These are phyloP conservation scores for Synanthedon myopaeformis DNA, from an alignment of 2,888 invertebrate genomes.

Conservation along the genomic window DNA sequence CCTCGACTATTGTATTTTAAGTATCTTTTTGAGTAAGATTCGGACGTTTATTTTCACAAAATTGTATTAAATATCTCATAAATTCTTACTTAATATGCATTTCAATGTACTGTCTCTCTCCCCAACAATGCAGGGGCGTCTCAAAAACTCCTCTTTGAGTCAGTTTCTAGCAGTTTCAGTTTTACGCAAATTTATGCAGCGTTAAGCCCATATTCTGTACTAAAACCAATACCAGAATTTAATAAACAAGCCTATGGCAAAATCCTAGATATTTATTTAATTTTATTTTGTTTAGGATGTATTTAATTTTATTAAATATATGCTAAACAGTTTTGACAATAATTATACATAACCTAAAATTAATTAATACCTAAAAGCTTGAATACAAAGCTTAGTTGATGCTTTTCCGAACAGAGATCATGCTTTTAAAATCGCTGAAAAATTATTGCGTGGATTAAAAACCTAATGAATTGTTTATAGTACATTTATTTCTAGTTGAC, in stretches of 20 bases:
- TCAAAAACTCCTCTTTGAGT: conserved; percentile 19
- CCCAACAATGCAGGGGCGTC: conserved; percentile 16
- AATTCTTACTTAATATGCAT: conserved; percentile 27
- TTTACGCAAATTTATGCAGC: conserved; percentile 14
- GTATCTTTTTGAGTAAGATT: neutral
- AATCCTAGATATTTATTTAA: too few relatives aligned
- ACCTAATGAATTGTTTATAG: too few relatives aligned
- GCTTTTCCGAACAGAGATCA: neutral
- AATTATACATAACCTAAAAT: too few relatives aligned
- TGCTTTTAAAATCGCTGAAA: conserved; percentile 3
- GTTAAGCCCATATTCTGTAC: neutral
- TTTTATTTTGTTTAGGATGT: too few relatives aligned
- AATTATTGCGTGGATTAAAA: too few relatives aligned
- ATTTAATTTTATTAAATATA: too few relatives aligned
- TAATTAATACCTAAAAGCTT: too few relatives aligned
- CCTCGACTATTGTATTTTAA: neutral
- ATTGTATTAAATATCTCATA: conserved; percentile 16
- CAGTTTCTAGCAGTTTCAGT: conserved; percentile 19
- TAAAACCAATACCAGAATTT: too few relatives aligned
- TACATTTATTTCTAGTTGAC: too few relatives aligned
- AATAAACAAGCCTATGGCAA: too few relatives aligned
- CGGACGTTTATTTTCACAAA: conserved; percentile 9
- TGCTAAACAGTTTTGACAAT: too few relatives aligned
- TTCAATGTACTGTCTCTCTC: conserved; percentile 15
- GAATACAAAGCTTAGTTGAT: neutral